A percentile compares a stretch with the other conserved stretches of the same genome.
Evolutionary conservation across 2,797 vertebrate genomes (phyloP).

Genomic region (Spheniscus humboldti): DNA sequence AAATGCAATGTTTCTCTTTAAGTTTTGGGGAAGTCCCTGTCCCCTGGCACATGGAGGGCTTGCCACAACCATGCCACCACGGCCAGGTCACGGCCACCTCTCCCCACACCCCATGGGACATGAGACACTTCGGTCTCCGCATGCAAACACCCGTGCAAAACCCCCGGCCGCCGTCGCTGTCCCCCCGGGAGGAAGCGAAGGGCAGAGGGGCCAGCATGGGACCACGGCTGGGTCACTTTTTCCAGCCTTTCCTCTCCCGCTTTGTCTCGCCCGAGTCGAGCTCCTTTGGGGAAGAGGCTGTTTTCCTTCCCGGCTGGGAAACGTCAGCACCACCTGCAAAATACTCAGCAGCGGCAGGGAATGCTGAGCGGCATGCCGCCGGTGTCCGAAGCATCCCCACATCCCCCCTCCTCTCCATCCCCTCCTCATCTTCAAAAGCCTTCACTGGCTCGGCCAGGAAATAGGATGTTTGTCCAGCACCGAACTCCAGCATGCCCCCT

Average conservation of each 20-base stretch:
- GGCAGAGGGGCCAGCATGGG: neutral
- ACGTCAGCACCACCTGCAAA: neutral
- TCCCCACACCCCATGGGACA: neutral
- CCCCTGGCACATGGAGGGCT: neutral
- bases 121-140: fast-evolving
- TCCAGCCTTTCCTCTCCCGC: neutral
- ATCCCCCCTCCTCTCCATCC: neutral
- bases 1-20: neutral
- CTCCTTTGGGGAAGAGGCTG: neutral
- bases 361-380: neutral
- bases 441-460: neutral
- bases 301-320: neutral
- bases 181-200: neutral
- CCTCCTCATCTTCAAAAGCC: neutral
- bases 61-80: fast-evolving
- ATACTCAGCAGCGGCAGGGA: neutral
- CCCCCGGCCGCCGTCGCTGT: fast-evolving
- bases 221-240: fast-evolving
- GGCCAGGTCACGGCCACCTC: fast-evolving
- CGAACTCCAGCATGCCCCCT: neutral
- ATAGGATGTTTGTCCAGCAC: neutral
- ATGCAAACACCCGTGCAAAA: neutral
- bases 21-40: neutral
- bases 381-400: neutral
- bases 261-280: neutral